A percentile compares a stretch with the other conserved stretches of the same genome.
Evolutionary conservation across 2,113 vertebrate genomes (phyloP).

Genomic region (Tringa solitaria): DNA sequence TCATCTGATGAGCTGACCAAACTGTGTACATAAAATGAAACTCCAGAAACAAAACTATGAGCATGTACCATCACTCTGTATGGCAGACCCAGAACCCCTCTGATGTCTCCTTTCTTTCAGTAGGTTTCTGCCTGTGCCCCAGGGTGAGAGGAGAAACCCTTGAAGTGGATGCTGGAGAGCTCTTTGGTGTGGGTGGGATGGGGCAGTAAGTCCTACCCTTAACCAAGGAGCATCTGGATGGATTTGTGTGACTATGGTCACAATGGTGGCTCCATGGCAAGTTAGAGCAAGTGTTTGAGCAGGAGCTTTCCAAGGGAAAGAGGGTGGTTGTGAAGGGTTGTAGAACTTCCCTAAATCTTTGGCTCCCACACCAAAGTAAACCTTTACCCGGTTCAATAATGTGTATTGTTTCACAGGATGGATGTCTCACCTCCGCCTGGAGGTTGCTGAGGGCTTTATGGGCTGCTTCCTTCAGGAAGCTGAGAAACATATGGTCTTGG

Average conservation of each 20-base stretch:
- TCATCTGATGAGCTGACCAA: neutral
- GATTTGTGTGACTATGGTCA: neutral
- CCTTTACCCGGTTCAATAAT: neutral
- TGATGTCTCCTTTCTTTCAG: neutral
- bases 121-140: neutral
- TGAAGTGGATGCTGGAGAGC: neutral
- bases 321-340: neutral
- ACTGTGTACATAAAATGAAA: neutral
- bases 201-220: neutral
- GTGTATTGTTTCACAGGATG: neutral
- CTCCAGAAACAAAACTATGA: neutral
- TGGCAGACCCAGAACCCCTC: neutral
- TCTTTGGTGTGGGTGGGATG: rapidly evolving
- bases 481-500: neutral
- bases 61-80: neutral
- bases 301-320: neutral
- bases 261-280: neutral
- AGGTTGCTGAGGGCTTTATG: neutral
- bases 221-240: neutral
- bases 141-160: neutral
- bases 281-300: neutral
- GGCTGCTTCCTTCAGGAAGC: neutral
- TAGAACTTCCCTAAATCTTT: neutral
- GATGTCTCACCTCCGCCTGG: neutral
- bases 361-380: neutral